Base-by-base conservation (phyloP, 2,113 vertebrate species). In the Zosterops pallidus region DNA sequence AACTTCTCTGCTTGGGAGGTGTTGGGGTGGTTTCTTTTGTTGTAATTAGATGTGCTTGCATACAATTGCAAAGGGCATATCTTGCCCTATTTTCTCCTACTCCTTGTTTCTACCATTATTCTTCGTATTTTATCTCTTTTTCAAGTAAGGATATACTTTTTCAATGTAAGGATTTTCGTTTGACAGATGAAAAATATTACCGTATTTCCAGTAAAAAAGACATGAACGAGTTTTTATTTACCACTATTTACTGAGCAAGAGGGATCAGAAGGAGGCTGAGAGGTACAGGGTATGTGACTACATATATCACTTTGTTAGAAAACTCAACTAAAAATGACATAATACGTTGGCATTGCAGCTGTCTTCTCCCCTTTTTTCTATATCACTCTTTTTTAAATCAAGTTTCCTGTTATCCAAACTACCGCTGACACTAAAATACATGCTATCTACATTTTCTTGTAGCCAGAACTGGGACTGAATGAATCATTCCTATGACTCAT, bases 401-500 rank as follows among this genome's bases (percentile, higher is more conserved):
- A 86, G 23, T 60, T 65, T 76, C 63, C 65, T 85, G 39, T 95
- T 94, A 94, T 59, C 76, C 69, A 89, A 83, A 92, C 81, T 83
- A 77, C 63, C 90, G 75, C 85, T 97, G 91, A 95, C 86, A 93
- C 64, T 71, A 70, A 96, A 96, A 95, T 89, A 74, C 93, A 79
- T 56, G 44, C 39, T 90, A 93, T 90, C 78, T 57, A 78, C 60
- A 72, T 93, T 94, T 96, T 91, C 75, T 71, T 83, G 53, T 93
- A 92, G 55, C 77, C 86, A 93, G 75, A 95, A 74, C 68, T 91
- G 31, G 69, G 44, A 81, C 59, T 70, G 90, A 83, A 95, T 97
- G 94, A 97, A 79, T 97, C 95, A 96, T 67, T 92, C 88, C 28
- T 75, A 63, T 97, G 96, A 97, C 56, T 97, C 92, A 96, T 90